Percentiles rank a stretch among this genome's conserved stretches.
Evolutionary conservation across 2,888 invertebrate species (phyloP).

Genomic region (Andrena bucephala): DNA sequence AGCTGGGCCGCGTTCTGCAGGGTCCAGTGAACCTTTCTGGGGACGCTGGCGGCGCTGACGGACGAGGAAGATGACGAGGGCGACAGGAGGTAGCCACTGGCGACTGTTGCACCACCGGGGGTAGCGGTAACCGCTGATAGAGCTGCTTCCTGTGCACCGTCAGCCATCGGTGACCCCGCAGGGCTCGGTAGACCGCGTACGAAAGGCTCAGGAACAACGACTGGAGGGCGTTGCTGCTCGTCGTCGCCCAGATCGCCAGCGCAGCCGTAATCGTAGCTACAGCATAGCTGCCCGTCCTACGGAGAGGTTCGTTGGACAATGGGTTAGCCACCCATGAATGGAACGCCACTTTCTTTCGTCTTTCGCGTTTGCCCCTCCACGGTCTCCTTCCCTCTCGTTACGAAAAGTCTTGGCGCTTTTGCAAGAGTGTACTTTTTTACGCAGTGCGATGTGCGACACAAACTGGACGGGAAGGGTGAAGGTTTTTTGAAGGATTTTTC

Average conservation of each 20-base stretch:
- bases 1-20: conserved; percentile 32
- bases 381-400: conserved; percentile 11
- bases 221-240: conserved; percentile 72
- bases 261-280: conserved; percentile 86
- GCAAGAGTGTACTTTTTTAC: conserved; percentile 27
- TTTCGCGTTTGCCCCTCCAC: conserved; percentile 43
- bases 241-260: conserved; percentile 82
- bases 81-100: conserved; percentile 54
- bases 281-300: conserved; percentile 86
- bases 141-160: conserved; percentile 81
- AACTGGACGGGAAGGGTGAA: background rate
- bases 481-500: background rate
- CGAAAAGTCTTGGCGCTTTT: conserved; percentile 64
- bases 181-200: conserved; percentile 70
- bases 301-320: conserved; percentile 73
- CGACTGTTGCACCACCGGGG: conserved; percentile 51
- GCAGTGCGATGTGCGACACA: conserved; percentile 30
- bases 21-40: conserved; percentile 46
- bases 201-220: conserved; percentile 74
- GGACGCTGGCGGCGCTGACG: conserved; percentile 25
- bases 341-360: conserved; percentile 43
- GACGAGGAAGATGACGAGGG: conserved; percentile 66
- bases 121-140: conserved; percentile 77
- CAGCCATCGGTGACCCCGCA: conserved; percentile 74
- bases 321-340: conserved; percentile 69